These are phyloP conservation scores for Leptopilina myrica DNA, from an alignment of 2,888 invertebrate genomes.

Conservation along the genomic window DNA sequence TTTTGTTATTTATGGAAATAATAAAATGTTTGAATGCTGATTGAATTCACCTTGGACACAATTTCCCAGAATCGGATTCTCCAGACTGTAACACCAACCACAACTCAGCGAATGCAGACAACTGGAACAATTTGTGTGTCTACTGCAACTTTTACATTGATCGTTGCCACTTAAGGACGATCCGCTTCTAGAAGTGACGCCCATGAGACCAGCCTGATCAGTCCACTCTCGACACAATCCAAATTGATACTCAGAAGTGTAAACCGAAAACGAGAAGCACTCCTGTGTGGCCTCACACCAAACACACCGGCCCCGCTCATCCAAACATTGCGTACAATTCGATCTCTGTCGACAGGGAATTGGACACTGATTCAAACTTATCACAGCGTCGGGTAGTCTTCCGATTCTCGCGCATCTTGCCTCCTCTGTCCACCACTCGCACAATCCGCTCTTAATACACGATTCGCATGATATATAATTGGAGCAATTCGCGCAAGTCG, in stretches of 20 bases:
- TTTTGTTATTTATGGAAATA: no score
- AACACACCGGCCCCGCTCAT: conserved; percentile 91
- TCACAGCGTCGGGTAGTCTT: conserved; percentile 82
- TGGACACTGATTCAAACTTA: conserved; percentile 84
- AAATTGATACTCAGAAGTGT: conserved; percentile 95
- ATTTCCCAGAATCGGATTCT: conserved; percentile 91
- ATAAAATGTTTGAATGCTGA: conserved; percentile 74
- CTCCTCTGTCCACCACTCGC: conserved; percentile 96
- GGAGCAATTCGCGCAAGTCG: conserved; percentile 91
- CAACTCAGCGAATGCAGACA: conserved; percentile 92
- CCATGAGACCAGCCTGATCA: conserved; percentile 83
- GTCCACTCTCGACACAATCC: conserved; percentile 96
- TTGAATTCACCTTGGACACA: conserved; percentile 93
- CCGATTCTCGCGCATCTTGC: conserved; percentile 91
- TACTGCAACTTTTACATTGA: conserved; percentile 89
- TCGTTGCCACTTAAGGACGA: conserved; percentile 76
- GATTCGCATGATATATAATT: conserved; percentile 93
- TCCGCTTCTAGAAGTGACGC: conserved; percentile 71
- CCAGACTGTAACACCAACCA: conserved; percentile 95
- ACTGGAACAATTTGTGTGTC: conserved; percentile 85
- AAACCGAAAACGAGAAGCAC: conserved; percentile 97
- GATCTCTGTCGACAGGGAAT: conserved; percentile 87
- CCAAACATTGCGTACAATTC: conserved; percentile 89
- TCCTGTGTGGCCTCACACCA: conserved; percentile 96
- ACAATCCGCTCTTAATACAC: conserved; percentile 85